Percentiles rank a stretch among this genome's conserved stretches.
Conservation (phyloP, 2,113 vertebrate genomes). For the Halcyon senegalensis region DNA sequence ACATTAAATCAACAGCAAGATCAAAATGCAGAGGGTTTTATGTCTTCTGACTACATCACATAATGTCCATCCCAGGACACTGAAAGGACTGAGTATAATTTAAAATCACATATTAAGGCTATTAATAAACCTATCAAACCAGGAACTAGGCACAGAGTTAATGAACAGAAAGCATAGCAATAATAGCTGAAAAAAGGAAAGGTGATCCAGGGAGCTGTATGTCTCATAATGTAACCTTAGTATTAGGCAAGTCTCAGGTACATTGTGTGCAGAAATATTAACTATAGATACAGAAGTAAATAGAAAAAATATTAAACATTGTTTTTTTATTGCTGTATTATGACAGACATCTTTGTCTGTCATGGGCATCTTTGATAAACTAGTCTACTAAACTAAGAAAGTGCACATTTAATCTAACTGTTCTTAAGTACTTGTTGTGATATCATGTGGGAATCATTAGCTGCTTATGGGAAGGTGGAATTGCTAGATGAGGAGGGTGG, state of each 20-base stretch:
- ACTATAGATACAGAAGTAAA: neutral
- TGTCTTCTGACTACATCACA: accelerated
- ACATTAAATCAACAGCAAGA: neutral
- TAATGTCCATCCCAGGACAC: neutral
- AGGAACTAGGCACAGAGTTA: neutral
- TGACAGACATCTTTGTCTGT: neutral
- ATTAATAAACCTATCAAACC: neutral
- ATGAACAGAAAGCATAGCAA: neutral
- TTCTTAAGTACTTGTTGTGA: neutral
- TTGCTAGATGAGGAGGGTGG: neutral
- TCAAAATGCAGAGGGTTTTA: neutral
- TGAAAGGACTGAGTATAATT: neutral
- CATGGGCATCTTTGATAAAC: neutral
- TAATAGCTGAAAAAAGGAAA: neutral
- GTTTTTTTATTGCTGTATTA: neutral
- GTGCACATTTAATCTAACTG: neutral
- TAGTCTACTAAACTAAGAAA: neutral
- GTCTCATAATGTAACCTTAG: neutral
- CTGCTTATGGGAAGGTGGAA: neutral
- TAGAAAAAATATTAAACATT: neutral
- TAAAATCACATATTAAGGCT: neutral
- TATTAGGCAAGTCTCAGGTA: neutral
- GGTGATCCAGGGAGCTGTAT: neutral
- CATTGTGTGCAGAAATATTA: neutral
- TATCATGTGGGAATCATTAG: neutral